phyloP scores from a whole-genome alignment of 2,888 invertebrate genomes.

The Ochropleura plecta region DNA sequence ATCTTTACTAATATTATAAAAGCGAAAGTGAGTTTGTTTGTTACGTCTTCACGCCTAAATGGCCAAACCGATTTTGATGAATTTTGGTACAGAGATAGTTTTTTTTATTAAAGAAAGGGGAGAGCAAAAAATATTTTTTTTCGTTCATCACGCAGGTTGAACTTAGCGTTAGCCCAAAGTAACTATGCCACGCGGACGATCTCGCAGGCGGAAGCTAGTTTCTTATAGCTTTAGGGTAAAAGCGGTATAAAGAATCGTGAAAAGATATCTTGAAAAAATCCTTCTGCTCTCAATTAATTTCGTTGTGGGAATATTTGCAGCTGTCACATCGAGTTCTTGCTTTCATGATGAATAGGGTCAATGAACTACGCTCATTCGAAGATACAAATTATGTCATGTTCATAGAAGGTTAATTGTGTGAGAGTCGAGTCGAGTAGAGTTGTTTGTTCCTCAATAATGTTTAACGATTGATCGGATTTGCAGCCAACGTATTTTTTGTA shows the following conservation, averaged over 20 bases:
- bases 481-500: background rate
- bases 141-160: too few relatives aligned
- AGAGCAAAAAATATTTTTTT: too few relatives aligned
- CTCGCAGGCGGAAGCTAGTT: background rate
- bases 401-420: background rate
- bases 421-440: background rate
- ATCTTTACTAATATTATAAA: too few relatives aligned
- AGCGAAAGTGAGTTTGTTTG: too few relatives aligned
- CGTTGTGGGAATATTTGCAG: conserved; percentile 45
- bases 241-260: conserved; percentile 5
- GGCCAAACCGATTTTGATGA: too few relatives aligned
- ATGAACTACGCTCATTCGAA: background rate
- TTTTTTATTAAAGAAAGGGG: too few relatives aligned
- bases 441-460: background rate
- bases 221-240: background rate
- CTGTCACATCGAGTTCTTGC: conserved; percentile 21
- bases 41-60: too few relatives aligned
- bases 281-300: conserved; percentile 18
- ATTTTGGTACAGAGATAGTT: too few relatives aligned
- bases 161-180: too few relatives aligned
- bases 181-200: too few relatives aligned
- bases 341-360: conserved; percentile 32
- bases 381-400: background rate
- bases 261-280: conserved; percentile 24
- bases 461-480: background rate